These are phyloP conservation scores for Mus pahari DNA, from an alignment of 2,113 vertebrate genomes.

Conservation along the genomic window DNA sequence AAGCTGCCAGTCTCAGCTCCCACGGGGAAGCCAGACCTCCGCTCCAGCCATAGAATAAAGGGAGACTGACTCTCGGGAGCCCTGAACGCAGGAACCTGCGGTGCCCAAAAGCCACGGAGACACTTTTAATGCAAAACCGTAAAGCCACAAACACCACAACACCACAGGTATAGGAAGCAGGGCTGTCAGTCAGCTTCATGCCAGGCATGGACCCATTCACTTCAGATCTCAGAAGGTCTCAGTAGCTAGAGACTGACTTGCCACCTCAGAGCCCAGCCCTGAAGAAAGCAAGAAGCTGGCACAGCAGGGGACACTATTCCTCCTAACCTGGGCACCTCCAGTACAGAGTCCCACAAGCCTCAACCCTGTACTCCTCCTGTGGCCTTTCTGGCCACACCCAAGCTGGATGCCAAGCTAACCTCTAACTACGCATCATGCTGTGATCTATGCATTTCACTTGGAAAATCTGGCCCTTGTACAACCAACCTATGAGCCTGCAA, in stretches of 20 bases:
- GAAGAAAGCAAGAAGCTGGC: background rate
- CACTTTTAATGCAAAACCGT: accelerated
- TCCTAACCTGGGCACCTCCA: accelerated
- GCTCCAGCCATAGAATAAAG: background rate
- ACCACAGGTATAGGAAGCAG: background rate
- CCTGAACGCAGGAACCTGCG: accelerated
- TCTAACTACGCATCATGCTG: background rate
- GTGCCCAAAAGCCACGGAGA: background rate
- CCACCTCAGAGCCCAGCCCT: conserved; percentile 28
- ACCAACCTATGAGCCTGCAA: background rate
- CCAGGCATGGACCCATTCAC: background rate
- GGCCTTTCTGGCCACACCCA: accelerated
- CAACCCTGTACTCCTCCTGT: accelerated
- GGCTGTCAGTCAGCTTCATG: background rate
- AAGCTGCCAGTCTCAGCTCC: background rate
- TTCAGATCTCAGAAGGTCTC: conserved; percentile 51
- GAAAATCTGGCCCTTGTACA: background rate
- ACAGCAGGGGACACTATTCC: accelerated
- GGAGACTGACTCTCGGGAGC: background rate
- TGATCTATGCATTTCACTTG: accelerated
- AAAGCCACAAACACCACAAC: accelerated
- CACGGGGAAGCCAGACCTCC: accelerated
- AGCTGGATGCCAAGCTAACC: too few relatives aligned
- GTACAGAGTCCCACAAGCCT: background rate
- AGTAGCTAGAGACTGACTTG: conserved; percentile 51